Evolutionary conservation across 2,113 vertebrate genomes (phyloP).

Genomic region (Taurulus bubalis): DNA sequence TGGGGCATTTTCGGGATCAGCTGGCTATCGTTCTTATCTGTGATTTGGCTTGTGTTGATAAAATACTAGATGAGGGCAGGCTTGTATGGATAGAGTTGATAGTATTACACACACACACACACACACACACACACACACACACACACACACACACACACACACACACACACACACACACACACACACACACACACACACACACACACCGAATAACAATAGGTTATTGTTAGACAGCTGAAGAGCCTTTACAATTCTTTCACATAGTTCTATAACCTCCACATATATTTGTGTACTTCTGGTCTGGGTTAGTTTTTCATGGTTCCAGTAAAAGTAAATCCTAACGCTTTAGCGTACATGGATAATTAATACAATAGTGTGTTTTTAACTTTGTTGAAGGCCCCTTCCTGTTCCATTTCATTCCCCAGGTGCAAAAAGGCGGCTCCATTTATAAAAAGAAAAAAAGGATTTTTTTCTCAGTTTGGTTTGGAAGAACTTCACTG

Average conservation of each 20-base stretch:
- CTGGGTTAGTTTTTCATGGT: background rate
- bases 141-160: background rate
- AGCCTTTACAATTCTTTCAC: conserved; percentile 26
- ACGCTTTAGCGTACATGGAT: background rate
- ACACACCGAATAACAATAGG: background rate
- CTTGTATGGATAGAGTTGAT: conserved; percentile 25
- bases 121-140: background rate
- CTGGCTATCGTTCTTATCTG: conserved; percentile 26
- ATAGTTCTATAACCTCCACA: conserved; percentile 5
- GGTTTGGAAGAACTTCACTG: background rate
- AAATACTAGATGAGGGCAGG: conserved; percentile 29
- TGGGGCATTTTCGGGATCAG: conserved; percentile 22
- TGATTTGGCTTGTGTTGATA: conserved; percentile 43
- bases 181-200: background rate
- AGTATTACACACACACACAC: conserved; percentile 16
- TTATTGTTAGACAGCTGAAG: background rate
- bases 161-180: conserved; percentile 6
- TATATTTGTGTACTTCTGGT: background rate
- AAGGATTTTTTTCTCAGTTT: background rate
- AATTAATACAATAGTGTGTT: background rate
- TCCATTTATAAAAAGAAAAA: background rate
- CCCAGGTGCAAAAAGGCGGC: background rate
- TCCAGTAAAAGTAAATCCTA: background rate
- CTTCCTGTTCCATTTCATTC: background rate
- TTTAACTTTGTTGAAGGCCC: background rate